These are phyloP conservation scores for Forbesichthys papilliferus DNA, from an alignment of 2,113 vertebrate species.

Conservation along the genomic window DNA sequence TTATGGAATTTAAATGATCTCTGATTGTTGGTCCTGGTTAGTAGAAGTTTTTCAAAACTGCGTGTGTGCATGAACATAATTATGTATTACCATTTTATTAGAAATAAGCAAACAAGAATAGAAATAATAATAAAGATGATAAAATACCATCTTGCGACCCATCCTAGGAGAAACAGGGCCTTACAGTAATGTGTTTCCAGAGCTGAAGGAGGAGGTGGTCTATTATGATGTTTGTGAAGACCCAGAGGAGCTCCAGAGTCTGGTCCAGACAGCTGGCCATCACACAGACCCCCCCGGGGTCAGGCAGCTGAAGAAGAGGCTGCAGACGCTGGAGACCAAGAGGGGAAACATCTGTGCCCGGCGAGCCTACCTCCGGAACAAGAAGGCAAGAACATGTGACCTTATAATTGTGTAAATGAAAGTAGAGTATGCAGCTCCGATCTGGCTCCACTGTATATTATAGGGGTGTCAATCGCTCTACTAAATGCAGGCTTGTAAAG, in stretches of 20 bases:
- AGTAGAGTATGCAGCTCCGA: background rate
- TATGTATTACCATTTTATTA: too few relatives aligned
- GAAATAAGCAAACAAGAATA: too few relatives aligned
- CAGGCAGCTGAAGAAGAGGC: conserved; percentile 72
- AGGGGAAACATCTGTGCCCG: conserved; percentile 85
- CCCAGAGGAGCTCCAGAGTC: conserved; percentile 83
- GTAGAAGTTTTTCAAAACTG: too few relatives aligned
- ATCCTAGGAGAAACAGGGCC: too few relatives aligned
- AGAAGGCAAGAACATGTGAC: conserved; percentile 77
- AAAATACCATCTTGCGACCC: background rate
- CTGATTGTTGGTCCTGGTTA: too few relatives aligned
- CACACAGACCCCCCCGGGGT: conserved; percentile 51
- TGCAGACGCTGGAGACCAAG: conserved; percentile 84
- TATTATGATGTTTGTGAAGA: conserved; percentile 95
- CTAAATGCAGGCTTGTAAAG: too few relatives aligned
- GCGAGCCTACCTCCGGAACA: conserved; percentile 89
- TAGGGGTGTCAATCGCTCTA: too few relatives aligned
- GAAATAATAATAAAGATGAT: too few relatives aligned
- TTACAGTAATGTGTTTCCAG: conserved; percentile 70
- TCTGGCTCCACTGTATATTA: too few relatives aligned
- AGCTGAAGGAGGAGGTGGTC: conserved; percentile 93
- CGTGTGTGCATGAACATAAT: too few relatives aligned
- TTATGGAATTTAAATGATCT: too few relatives aligned
- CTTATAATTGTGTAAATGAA: conserved; percentile 3
- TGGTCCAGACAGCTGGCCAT: conserved; percentile 56